Evolutionary conservation across 2,113 vertebrate genomes (phyloP), one percentile per base, ranked within the genome.

Genomic region (Brachirus orientalis): DNA sequence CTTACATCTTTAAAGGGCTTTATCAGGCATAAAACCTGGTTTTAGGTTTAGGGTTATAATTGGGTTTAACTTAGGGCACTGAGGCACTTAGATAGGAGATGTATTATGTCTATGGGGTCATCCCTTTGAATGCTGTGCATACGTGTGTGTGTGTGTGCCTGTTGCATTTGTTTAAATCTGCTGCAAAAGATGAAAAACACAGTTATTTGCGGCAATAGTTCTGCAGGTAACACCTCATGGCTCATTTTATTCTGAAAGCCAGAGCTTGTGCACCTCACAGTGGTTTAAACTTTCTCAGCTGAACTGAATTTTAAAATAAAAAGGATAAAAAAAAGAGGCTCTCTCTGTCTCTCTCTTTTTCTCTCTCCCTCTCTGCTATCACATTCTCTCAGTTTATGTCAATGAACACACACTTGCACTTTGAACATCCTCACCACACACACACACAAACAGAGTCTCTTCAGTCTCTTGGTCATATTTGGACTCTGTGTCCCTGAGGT

Each of bases 381-480:
- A 45, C 77, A 73, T 28, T 28, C 28, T 74, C 67, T 83, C 67
- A 80, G 50, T 72, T 57, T 55, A 57, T 44, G 50, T 72, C 67
- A 84, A 46, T 72, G 58, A 72, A 69, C 47, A 69, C 43, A 48
- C 55, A 53, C 45, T 28, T 0, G 1, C 48, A 17, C 8, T 10
- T 35, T 35, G 3, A 13, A 35, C 28, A 36, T 52, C 2, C 22
- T 33, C 52, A 18, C 54, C 40, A 7, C 55, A 46, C 54, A 48
- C 35, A 36, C 44, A 19, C 53, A 50, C 16, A 52, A 40, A 52
- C 58, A 48, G 44, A 41, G 19, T 38, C 40, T 62, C 35, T 55
- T 66, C 66, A 72, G 63, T 22, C 62, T 48, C 50, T 72, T 46
- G 0, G 56, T 72, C 53, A 77, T 76, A 65, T 63, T 48, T 80